These are phyloP conservation scores for Pogonocherus hispidulus DNA, from an alignment of 2,888 invertebrate species.

Conservation along the genomic window DNA sequence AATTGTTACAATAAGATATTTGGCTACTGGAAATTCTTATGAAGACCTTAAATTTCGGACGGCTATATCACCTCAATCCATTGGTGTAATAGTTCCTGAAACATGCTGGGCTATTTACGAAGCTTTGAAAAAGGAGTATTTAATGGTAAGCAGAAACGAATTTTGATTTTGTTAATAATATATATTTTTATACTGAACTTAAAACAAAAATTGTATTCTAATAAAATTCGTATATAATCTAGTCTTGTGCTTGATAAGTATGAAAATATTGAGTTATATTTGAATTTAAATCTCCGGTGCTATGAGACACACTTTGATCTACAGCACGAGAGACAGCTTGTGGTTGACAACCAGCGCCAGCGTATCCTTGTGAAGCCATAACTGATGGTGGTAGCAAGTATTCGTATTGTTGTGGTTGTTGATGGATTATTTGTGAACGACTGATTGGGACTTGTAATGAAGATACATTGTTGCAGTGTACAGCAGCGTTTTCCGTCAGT, in stretches of 20 bases:
- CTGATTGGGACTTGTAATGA: constrained; percentile 9
- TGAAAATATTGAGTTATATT: constrained; percentile 3
- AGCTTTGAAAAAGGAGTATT: no score
- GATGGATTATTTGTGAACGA: constrained; percentile 7
- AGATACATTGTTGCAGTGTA: not conserved
- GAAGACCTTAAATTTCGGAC: no score
- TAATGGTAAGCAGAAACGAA: no score
- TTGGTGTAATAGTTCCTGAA: no score
- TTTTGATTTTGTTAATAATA: no score
- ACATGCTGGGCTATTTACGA: no score
- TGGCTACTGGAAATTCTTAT: no score
- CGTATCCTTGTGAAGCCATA: not conserved
- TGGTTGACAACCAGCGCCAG: not conserved
- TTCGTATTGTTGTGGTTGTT: constrained; percentile 8
- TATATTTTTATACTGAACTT: no score
- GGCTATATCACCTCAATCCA: no score
- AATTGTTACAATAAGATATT: no score
- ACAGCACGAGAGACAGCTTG: not conserved
- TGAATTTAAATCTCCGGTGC: not conserved
- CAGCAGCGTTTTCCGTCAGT: constrained; percentile 19
- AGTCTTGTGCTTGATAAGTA: constrained; percentile 6
- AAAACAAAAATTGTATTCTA: no score
- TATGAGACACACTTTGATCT: not conserved
- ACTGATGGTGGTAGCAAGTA: constrained; percentile 1
- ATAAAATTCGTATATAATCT: no score